A percentile compares a stretch with the other conserved stretches of the same genome.
phyloP scores from a whole-genome alignment of 2,888 invertebrate species.

The Chrysolina haemoptera region DNA sequence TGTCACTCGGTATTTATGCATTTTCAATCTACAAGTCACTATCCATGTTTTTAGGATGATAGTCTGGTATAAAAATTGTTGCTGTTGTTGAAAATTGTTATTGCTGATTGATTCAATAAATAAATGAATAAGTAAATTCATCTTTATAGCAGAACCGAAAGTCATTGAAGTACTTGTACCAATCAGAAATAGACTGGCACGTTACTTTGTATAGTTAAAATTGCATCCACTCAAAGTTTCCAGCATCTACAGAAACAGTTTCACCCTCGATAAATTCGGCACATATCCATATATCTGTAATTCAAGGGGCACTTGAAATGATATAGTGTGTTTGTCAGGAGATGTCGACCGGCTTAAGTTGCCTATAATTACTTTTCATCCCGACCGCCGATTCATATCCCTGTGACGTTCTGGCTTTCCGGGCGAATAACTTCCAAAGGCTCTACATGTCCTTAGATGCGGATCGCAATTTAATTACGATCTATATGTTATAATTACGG shows the following conservation, averaged over 20 bases:
- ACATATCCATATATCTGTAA: neutral
- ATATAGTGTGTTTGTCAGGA: slow-evolving; percentile 41
- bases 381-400: slow-evolving; percentile 43
- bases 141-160: too few species aligned
- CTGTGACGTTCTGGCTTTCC: slow-evolving; percentile 58
- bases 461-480: slow-evolving; percentile 68
- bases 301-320: slow-evolving; percentile 32
- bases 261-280: slow-evolving; percentile 35
- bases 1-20: too few species aligned
- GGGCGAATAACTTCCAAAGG: slow-evolving; percentile 62
- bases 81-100: too few species aligned
- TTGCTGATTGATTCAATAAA: too few species aligned
- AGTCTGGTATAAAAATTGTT: too few species aligned
- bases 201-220: neutral
- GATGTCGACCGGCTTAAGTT: slow-evolving; percentile 30
- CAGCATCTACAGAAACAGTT: neutral
- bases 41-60: too few species aligned
- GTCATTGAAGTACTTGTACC: too few species aligned
- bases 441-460: slow-evolving; percentile 58
- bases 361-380: slow-evolving; percentile 45
- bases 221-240: neutral
- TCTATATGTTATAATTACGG: slow-evolving; percentile 69
- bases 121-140: too few species aligned
- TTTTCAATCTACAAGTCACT: too few species aligned
- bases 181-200: neutral